phyloP scores from a whole-genome alignment of 2,113 vertebrate genomes.

The Onychostruthus taczanowskii region DNA sequence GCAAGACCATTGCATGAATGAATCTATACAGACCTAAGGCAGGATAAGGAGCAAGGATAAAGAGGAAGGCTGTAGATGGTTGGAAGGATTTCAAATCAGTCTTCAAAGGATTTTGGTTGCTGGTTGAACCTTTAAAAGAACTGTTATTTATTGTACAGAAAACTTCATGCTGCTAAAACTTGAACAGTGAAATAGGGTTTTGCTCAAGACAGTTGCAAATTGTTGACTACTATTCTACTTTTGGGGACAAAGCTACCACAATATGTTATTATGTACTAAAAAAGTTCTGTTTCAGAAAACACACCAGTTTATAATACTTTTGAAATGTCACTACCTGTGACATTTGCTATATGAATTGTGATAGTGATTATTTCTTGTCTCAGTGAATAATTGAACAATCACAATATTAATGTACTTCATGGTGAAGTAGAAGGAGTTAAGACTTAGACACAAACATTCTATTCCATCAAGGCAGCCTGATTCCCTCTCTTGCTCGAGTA shows the following conservation, averaged over 20 bases:
- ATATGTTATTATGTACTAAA: neutral
- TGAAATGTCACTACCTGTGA: neutral
- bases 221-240: neutral
- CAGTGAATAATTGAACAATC: neutral
- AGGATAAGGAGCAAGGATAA: fast-evolving
- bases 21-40: neutral
- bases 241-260: neutral
- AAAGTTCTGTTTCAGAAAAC: neutral
- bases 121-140: neutral
- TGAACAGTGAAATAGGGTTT: neutral
- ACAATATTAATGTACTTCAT: neutral
- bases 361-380: neutral
- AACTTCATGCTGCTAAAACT: neutral
- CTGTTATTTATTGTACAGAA: neutral
- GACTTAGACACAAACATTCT: neutral
- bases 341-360: neutral
- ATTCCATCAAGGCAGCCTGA: neutral
- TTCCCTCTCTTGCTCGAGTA: neutral
- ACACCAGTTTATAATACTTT: neutral
- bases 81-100: neutral
- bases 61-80: neutral
- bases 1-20: neutral
- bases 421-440: neutral
- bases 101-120: neutral
- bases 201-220: neutral